Base-by-base conservation (phyloP, 2,888 invertebrate genomes). In the Sympetrum striolatum region DNA sequence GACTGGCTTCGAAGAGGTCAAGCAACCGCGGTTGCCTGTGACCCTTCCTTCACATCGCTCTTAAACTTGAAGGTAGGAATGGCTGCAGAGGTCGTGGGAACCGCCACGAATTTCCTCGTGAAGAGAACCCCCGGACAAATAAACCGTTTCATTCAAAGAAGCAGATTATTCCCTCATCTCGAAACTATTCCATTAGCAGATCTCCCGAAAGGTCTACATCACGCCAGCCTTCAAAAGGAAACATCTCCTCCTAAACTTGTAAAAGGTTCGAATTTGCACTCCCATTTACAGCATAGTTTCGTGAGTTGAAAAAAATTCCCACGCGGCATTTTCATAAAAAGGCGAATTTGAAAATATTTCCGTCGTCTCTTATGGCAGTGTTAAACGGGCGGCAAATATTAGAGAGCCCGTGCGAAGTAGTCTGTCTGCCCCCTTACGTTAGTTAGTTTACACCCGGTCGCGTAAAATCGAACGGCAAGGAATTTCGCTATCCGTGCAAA, bases 1-100 rank as follows among this genome's bases (percentile, higher is more conserved):
- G 53, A 58, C 82, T 58, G 82, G 53, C 82, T 82, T 53, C 81
- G 15, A 53, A 82, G 25, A 53, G 82, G 82, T 82, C 82, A 82
- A 82, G 82, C 82, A 82, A 82, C 82, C 82, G 31, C 53, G 53
- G 53, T 44, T 44, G 25, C 53, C 58, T 82, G 18, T 82, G 82
- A 82, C 82, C 82, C 53, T 53, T 53, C 73, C 25, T 73, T 5
- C 73, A 31, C n/a, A 25, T n/a, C 73, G 48, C 25, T 73, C 73
- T 44, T 81, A 53, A 31, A 48, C 82, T 48, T 48, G 82, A 82
- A 82, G 82, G 82, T 82, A 48, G 15, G 39, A 2, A 81, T 22
- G 4, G 81, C 44, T 25, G 25, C 58, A 31, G 82, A 82, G 82
- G 53, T 25, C 82, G 53, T 82, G 82, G 53, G 58, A 82, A 82